Evolutionary conservation across 2,888 invertebrate species (phyloP).

Genomic region (Mesorhabditis belari): DNA sequence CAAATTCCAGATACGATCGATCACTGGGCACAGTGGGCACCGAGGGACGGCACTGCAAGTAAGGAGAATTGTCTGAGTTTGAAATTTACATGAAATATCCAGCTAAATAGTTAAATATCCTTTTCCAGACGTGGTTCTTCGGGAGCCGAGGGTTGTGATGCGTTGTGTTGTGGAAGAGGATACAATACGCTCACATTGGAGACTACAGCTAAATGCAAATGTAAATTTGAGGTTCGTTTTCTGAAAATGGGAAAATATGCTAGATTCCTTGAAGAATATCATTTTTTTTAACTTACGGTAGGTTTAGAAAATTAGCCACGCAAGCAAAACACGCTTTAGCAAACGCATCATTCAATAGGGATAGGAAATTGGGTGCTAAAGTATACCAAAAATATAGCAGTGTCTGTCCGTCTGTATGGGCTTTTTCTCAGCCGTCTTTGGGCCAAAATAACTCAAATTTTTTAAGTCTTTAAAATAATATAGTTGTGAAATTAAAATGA

Average conservation of each 20-base stretch:
- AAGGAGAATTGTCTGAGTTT: constrained; percentile 5
- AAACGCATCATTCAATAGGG: too few relatives aligned
- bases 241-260: neutral
- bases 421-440: too few relatives aligned
- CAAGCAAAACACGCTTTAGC: too few relatives aligned
- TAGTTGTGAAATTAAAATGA: too few relatives aligned
- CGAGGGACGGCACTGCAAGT: constrained; percentile 48
- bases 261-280: too few relatives aligned
- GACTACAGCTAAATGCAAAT: constrained; percentile 28
- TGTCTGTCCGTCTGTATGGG: too few relatives aligned
- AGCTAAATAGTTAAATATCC: neutral
- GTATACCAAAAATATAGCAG: too few relatives aligned
- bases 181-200: constrained; percentile 47
- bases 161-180: constrained; percentile 52
- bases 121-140: constrained; percentile 33
- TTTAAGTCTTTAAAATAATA: too few relatives aligned
- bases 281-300: neutral
- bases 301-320: neutral
- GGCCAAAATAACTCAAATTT: too few relatives aligned
- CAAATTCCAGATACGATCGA: constrained; percentile 39
- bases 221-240: constrained; percentile 23
- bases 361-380: too few relatives aligned
- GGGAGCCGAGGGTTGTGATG: constrained; percentile 48
- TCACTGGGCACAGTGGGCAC: constrained; percentile 49
- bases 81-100: neutral